These are phyloP conservation scores for Sciurus vulgaris DNA, from an alignment of 2,797 vertebrate genomes.

Conservation along the genomic window DNA sequence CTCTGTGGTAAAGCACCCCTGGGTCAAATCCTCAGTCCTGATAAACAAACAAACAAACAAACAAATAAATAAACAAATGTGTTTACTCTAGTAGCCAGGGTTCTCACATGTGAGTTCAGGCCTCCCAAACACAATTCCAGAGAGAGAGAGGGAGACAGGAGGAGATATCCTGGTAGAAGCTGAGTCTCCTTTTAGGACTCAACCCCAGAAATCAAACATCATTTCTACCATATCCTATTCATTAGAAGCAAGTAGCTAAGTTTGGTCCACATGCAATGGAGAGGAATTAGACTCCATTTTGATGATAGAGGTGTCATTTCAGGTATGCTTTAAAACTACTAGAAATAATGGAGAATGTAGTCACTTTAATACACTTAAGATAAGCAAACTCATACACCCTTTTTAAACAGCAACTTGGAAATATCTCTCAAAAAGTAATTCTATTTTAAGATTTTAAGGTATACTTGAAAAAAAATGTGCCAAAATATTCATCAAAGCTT, in stretches of 20 bases:
- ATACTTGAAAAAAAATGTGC: neutral
- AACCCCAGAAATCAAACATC: neutral
- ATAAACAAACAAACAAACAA: too few species aligned
- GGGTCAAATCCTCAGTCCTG: too few species aligned
- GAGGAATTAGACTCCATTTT: neutral
- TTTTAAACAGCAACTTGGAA: slow-evolving; percentile 12
- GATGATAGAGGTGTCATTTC: neutral
- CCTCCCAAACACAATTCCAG: neutral
- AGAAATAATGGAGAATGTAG: neutral
- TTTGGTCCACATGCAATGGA: neutral
- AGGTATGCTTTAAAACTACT: slow-evolving; percentile 1
- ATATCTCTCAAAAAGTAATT: neutral
- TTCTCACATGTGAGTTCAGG: neutral
- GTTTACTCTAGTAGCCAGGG: neutral
- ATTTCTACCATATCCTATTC: neutral
- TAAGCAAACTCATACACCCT: neutral
- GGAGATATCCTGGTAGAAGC: neutral
- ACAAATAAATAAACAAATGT: too few species aligned
- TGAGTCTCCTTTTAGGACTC: neutral
- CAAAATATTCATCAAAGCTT: neutral
- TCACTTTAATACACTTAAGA: neutral
- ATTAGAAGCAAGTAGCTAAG: neutral
- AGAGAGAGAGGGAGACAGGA: neutral
- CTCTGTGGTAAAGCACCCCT: too few species aligned
- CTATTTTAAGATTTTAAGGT: slow-evolving; percentile 9